phyloP scores from a whole-genome alignment of 2,113 vertebrate genomes.

The Chroicocephalus ridibundus region DNA sequence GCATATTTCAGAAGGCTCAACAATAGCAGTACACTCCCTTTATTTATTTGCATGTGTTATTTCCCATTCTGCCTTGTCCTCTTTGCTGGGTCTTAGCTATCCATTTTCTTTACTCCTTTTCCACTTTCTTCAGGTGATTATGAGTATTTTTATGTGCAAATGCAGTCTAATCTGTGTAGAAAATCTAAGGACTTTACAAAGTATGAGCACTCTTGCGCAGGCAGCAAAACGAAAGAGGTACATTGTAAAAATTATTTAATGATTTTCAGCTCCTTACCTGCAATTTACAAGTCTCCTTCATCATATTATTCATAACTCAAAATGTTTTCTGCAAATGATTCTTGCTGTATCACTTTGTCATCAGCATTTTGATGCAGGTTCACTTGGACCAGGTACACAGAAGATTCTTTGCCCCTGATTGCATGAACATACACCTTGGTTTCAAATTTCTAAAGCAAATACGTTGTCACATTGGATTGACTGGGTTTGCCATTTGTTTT shows the following conservation, averaged over 20 bases:
- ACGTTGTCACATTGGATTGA: neutral
- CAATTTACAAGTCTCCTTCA: neutral
- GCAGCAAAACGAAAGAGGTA: neutral
- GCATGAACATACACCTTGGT: neutral
- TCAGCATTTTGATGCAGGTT: neutral
- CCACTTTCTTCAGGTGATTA: neutral
- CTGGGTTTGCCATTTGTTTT: conserved; percentile 22
- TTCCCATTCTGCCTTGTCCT: neutral
- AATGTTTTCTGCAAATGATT: neutral
- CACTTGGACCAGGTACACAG: neutral
- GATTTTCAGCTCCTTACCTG: neutral
- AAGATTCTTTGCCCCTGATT: neutral
- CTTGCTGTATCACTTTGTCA: neutral
- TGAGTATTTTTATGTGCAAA: neutral
- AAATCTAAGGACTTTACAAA: neutral
- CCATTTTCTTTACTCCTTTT: neutral
- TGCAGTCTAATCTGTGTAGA: neutral
- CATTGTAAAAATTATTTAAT: neutral
- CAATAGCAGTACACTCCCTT: neutral
- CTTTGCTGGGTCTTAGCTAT: neutral
- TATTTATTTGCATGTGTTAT: neutral
- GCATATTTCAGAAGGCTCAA: neutral
- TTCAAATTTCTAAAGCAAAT: neutral
- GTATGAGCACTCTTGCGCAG: neutral
- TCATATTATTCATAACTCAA: neutral